Evolutionary conservation across 1,140 invertebrate species (phyloP), one percentile per base, ranked within the genome.

Genomic region (Diorhabda elongata): DNA sequence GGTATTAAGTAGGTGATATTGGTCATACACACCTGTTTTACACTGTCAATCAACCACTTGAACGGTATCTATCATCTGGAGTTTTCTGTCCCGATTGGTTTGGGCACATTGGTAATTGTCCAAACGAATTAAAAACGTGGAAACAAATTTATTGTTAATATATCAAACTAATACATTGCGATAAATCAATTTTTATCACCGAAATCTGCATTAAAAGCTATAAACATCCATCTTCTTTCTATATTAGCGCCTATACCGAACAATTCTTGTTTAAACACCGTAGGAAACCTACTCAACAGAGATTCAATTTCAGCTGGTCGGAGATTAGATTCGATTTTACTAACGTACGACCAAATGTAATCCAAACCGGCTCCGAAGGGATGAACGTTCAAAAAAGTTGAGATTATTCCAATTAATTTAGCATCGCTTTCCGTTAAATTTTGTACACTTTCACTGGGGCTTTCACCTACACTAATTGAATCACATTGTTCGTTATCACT

Each of bases 301-400:
- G 85, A 84, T 81, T 94, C 91, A 4, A 95, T 86, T 76, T 94
- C 90, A 58, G 86, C 87, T 2, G 88, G 85, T 73, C 87, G 85
- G 9, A 92, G 79, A 67, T 84, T 84, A 3, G 88, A 84, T 62
- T 91, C 87, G 67, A 92, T 84, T 82, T 91, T 92, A 78, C 89
- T 89, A 62, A 95, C 84, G 81, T 93, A 95, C 3, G 90, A 93
- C 87, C 90, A 92, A 73, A 95, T 87, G 77, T 93, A 93, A 79
- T 94, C 92, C 3, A 93, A 85, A 67, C 90, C 91, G 2, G 92
- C 92, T 58, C 93, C 93, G 78, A 92, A 91, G 0, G 93, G 94
- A 84, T 96, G 93, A 58, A 95, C 90, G 78, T 95, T 90, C 44
- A 95, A 85, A 83, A 94, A 95, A 52, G 91, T 91, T 11, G 92